Base-by-base conservation (phyloP, 2,113 vertebrate genomes). In the Ovis canadensis region DNA sequence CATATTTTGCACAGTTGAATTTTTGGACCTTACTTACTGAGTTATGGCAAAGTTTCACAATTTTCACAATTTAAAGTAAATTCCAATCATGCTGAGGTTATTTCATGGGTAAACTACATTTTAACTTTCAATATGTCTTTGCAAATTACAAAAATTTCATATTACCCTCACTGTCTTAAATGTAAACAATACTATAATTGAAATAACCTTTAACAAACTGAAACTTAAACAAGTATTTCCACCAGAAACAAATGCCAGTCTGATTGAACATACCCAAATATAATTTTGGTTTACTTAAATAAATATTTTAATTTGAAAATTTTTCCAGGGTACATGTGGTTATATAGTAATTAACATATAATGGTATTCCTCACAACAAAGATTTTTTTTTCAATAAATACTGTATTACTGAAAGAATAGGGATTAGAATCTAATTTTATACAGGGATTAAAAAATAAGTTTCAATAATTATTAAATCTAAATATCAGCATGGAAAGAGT, bases 131-230 rank as follows among this genome's bases (percentile, higher is more conserved):
- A 64, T 88, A 52, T 88, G 67, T 87, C 71, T 82, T 92, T 87
- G 50, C 17, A 94, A 85, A 93, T 95, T 80, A 67, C 5, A 87
- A 94, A 94, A 91, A 40, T 81, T 43, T 84, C 40, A 77, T 88
- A 45, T 82, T 81, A 74, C 94, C 43, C 11, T 91, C 89, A 85
- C 17, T 86, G 80, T 93, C 54, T 90, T 60, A 74, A 64, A 88
- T 45, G 11, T 64, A 98, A 97, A 92, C 84, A 83, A 52, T 50
- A 67, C 29, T 23, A 5, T 97, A 71, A 89, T 93, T 97, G 95
- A 95, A 94, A 91, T 23, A 95, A 92, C 19, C 29, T 92, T 98
- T 86, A 97, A 86, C 74, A 95, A 96, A 77, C 54, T 97, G 84
- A 92, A 97, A 94, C 11, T 84, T 90, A 97, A 92, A 88, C 52